Evolutionary conservation across 2,888 invertebrate genomes (phyloP), one percentile per base, ranked within the genome.

Genomic region (Drosophila testacea): DNA sequence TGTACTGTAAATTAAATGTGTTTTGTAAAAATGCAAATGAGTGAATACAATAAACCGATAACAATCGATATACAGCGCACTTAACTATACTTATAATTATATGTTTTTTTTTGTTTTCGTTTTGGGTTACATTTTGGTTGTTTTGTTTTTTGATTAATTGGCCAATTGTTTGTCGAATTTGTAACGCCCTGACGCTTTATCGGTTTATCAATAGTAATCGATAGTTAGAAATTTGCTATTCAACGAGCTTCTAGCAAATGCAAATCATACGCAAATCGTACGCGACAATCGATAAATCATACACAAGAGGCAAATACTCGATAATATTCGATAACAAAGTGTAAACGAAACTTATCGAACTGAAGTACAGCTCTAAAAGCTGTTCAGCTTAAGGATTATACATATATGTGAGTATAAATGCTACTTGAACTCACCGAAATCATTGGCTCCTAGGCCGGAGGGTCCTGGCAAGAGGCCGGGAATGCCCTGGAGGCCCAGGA

Each of bases 391-490:
- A 22, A 1, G 3, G 22, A 22, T 22, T 22, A 48, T 11, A 57
- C 67, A 60, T 75, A 48, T 39, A 38, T 34, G 36, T 28, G 22
- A 7, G 50, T 4, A 27, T 44, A 47, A 38, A 16, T 11, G 11
- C 9, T 41, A 28, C 11, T 7, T 44, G 5, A 41, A 95, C 96
- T 95, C 93, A 96, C 96, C 96, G 93, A 96, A 97, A 93, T 95
- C 97, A 93, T 96, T 96, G 93, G 96, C 94, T 90, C 94, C 95
- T 92, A 97, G 95, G 90, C 97, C 96, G 76, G 97, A 97, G 39
- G 97, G 97, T 89, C 97, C 97, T 72, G 97, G 96, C 91, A 97
- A 94, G 83, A 97, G 94, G 89, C 97, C 97, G 93, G 95, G 92
- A 92, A 95, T 92, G 79, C 94, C 97, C 95, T 96, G 97, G 85